These are phyloP conservation scores for Pitta sordida DNA, from an alignment of 2,113 vertebrate species.

Conservation along the genomic window DNA sequence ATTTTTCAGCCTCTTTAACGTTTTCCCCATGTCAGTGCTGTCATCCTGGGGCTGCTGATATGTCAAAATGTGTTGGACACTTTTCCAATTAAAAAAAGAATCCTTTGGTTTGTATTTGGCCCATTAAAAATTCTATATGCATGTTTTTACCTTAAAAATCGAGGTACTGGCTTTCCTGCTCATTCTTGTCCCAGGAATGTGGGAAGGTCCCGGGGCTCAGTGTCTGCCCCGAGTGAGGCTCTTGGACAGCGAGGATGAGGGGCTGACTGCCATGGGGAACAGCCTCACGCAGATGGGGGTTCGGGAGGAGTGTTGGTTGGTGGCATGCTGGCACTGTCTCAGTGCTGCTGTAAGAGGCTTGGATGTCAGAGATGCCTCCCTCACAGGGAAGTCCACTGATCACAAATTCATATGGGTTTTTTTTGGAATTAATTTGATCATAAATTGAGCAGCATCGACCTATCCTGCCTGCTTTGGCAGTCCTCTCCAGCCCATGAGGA, in stretches of 20 bases:
- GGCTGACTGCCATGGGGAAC: neutral
- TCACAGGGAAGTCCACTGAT: neutral
- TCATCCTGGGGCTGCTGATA: neutral
- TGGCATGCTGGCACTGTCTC: neutral
- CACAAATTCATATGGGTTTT: neutral
- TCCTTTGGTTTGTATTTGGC: neutral
- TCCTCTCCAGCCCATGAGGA: neutral
- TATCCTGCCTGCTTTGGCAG: neutral
- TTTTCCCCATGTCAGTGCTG: neutral
- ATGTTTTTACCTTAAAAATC: neutral
- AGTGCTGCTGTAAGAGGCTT: neutral
- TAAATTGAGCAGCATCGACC: neutral
- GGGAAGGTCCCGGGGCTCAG: neutral
- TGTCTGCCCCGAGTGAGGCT: neutral
- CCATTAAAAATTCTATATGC: neutral
- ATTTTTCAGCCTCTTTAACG: neutral
- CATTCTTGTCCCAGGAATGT: accelerated
- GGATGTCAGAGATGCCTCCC: neutral
- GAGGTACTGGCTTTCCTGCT: neutral
- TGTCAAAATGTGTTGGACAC: neutral
- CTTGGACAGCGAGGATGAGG: neutral
- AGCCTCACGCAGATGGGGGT: accelerated
- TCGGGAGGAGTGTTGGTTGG: neutral
- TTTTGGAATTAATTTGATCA: neutral
- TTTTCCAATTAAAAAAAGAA: neutral